Conservation (phyloP, 2,113 vertebrate species). For the Indri indri region DNA sequence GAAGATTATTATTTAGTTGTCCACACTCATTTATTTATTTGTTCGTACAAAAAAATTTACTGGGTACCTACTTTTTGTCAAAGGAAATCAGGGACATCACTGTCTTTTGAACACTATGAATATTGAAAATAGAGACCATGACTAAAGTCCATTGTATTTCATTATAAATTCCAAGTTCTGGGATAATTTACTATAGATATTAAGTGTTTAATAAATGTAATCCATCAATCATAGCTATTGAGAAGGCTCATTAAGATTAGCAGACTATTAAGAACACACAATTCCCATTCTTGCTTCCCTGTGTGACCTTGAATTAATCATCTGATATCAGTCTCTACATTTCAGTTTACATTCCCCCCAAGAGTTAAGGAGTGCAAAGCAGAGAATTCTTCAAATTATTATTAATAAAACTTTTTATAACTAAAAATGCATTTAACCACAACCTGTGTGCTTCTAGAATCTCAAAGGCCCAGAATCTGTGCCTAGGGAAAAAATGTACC, state of each 20-base stretch:
- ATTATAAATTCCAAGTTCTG: slow-evolving; percentile 8
- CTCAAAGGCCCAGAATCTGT: neutral
- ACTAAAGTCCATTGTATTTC: neutral
- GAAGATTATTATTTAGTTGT: neutral
- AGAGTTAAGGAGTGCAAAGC: neutral
- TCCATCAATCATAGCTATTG: slow-evolving; percentile 10
- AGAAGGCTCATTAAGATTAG: slow-evolving; percentile 32
- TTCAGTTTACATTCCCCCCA: neutral
- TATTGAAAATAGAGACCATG: neutral
- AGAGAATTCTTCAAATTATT: slow-evolving; percentile 11
- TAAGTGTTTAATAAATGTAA: slow-evolving; percentile 22
- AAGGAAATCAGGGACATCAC: neutral
- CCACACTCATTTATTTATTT: neutral
- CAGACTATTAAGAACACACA: neutral
- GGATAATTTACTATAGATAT: neutral
- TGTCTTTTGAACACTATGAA: neutral
- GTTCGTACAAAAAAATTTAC: neutral
- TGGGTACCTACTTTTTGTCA: neutral
- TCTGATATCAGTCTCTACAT: neutral
- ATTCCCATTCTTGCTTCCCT: neutral
- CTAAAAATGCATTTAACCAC: neutral
- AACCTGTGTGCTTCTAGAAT: neutral
- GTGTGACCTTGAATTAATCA: slow-evolving; percentile 32
- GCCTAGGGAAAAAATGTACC: neutral
- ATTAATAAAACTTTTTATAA: neutral